Evolutionary conservation across 2,113 vertebrate species (phyloP).

Genomic region (Bubo bubo): DNA sequence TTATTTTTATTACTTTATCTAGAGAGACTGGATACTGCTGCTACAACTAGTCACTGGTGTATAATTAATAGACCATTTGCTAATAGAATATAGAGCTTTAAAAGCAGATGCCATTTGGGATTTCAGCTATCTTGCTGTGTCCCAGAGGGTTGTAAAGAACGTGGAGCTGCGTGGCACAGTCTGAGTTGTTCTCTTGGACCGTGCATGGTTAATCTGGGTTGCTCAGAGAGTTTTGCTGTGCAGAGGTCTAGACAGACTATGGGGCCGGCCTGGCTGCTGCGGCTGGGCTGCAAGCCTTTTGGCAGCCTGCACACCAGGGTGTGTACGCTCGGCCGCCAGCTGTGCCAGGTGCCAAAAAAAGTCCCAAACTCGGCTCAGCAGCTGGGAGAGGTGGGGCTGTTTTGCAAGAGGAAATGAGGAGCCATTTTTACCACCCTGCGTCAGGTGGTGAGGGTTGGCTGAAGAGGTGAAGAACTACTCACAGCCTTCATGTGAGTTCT

Average conservation of each 20-base stretch:
- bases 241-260: not conserved
- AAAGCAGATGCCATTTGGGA: not conserved
- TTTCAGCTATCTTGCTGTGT: not conserved
- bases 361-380: not conserved
- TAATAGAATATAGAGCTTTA: not conserved
- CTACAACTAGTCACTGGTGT: constrained; percentile 6
- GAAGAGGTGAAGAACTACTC: not conserved
- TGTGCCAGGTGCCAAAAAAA: not conserved
- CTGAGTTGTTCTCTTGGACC: not conserved
- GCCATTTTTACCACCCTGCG: not conserved
- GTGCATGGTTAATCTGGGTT: fast-evolving
- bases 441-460: not conserved
- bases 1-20: constrained; percentile 52
- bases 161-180: fast-evolving
- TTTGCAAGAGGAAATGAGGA: not conserved
- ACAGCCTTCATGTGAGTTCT: not conserved
- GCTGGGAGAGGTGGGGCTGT: not conserved
- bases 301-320: not conserved
- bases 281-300: not conserved
- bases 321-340: fast-evolving
- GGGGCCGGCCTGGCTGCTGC: not conserved
- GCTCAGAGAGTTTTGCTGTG: not conserved
- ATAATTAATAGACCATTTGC: constrained; percentile 2
- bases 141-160: not conserved
- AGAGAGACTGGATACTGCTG: not conserved